Evolutionary conservation across 2,797 vertebrate genomes (phyloP).

Genomic region (Centropyge bicolor): DNA sequence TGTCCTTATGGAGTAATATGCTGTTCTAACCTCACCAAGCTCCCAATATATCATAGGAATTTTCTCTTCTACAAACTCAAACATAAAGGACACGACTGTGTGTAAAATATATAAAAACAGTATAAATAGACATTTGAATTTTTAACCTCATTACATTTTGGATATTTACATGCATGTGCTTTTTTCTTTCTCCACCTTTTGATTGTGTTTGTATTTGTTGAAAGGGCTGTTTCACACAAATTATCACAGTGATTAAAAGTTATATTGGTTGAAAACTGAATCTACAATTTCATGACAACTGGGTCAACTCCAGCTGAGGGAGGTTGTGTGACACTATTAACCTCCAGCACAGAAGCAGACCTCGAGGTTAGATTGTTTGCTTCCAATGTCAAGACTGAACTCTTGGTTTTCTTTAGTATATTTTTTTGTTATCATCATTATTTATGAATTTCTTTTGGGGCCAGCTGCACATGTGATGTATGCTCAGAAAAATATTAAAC

Average conservation of each 20-base stretch:
- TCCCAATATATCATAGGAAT: not conserved
- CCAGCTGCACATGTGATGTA: not conserved
- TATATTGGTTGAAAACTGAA: not conserved
- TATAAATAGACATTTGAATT: not conserved
- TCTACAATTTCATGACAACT: not conserved
- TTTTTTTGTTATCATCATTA: not conserved
- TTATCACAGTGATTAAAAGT: not conserved
- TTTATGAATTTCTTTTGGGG: conserved; percentile 1
- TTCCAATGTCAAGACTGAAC: not conserved
- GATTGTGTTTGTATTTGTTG: not conserved
- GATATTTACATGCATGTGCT: not conserved
- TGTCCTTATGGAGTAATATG: not conserved
- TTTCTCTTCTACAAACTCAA: not conserved
- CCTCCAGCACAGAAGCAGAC: not conserved
- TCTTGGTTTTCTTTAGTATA: not conserved
- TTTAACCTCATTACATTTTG: no score
- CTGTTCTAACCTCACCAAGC: not conserved
- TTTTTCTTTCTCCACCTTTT: not conserved
- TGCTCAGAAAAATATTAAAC: not conserved
- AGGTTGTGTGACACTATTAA: not conserved
- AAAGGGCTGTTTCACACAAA: not conserved
- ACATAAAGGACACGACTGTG: not conserved
- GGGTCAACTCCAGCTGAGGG: not conserved
- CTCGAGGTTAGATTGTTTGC: not conserved
- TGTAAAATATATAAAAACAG: not conserved